Evolutionary conservation across 2,888 invertebrate species (phyloP).

Genomic region (Sympetrum striolatum): DNA sequence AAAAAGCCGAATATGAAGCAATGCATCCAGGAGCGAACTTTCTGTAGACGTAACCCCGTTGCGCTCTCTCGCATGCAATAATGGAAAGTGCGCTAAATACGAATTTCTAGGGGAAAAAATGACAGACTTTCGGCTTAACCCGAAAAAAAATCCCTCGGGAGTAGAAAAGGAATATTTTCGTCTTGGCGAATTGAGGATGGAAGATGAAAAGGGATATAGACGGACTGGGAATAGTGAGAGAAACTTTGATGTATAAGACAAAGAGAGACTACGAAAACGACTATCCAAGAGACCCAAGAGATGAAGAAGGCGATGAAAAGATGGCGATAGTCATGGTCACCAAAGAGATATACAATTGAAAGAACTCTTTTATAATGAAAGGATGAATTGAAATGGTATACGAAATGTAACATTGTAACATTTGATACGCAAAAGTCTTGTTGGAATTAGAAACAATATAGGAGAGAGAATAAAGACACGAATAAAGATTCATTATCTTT

Average conservation of each 20-base stretch:
- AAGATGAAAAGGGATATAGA: neutral
- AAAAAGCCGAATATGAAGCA: neutral
- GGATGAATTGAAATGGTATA: no score
- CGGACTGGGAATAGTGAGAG: neutral
- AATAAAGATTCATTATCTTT: no score
- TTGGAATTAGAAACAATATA: no score
- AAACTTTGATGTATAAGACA: neutral
- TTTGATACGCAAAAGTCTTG: no score
- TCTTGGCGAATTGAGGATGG: neutral
- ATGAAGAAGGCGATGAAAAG: no score
- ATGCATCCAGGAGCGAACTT: neutral
- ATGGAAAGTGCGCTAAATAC: neutral
- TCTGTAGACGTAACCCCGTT: neutral
- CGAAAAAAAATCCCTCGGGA: neutral
- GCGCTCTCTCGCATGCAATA: neutral
- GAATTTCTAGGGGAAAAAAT: neutral
- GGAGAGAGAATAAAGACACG: no score
- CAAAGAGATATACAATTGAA: no score
- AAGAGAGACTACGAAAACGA: neutral
- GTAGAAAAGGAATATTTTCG: neutral
- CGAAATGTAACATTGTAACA: no score
- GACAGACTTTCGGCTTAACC: neutral
- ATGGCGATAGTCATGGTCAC: no score
- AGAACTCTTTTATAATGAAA: no score
- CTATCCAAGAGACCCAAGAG: no score